Evolutionary conservation across 2,888 invertebrate genomes (phyloP).

Genomic region (Fragum sueziense): DNA sequence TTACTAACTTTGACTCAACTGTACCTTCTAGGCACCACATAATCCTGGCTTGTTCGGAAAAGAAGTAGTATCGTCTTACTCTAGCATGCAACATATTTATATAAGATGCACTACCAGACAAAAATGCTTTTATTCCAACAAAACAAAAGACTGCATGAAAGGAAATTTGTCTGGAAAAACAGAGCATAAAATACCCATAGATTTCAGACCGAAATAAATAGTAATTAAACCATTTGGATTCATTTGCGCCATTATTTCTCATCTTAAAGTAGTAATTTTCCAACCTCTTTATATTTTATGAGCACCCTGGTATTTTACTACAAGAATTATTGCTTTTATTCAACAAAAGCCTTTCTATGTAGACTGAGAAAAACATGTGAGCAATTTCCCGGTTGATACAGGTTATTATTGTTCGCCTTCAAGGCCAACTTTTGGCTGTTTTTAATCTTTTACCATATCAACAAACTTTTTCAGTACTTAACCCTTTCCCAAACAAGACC

Average conservation of each 20-base stretch:
- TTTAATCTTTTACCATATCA: no score
- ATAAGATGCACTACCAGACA: not conserved
- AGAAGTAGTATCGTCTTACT: no score
- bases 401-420: not conserved
- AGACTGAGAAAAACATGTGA: not conserved
- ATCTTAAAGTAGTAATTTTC: conserved; percentile 1
- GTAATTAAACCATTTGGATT: conserved; percentile 5
- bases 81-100: no score
- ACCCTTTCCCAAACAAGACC: no score
- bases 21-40: no score
- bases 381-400: not conserved
- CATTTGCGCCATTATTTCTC: conserved; percentile 14
- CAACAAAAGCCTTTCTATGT: not conserved
- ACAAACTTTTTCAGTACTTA: no score
- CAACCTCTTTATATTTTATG: conserved; percentile 4
- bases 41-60: no score
- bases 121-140: not conserved
- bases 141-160: no score
- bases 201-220: conserved; percentile 7
- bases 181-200: conserved; percentile 3
- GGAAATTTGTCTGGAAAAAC: not conserved
- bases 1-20: no score
- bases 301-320: not conserved
- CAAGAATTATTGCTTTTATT: not conserved
- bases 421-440: no score